phyloP scores from a whole-genome alignment of 64 coral and sea anemone genomes.

The Pocillopora damicornis region DNA sequence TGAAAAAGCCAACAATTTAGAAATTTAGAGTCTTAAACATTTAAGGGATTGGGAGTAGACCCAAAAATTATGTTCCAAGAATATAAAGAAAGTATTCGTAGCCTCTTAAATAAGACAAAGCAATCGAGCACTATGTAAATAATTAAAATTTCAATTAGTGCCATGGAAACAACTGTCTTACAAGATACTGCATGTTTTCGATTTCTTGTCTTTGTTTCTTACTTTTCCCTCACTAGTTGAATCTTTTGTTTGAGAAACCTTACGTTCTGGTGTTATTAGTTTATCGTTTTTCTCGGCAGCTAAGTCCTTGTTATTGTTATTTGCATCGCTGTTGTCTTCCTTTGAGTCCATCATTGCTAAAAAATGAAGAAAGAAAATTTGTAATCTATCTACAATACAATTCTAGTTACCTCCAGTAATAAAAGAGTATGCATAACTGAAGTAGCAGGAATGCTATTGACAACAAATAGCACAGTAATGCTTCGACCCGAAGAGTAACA shows the following conservation, averaged over 20 bases:
- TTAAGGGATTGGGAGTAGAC: too few relatives aligned
- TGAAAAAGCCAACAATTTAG: neutral
- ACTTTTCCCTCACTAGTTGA: neutral
- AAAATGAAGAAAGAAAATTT: neutral
- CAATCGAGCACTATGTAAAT: neutral
- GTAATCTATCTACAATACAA: neutral
- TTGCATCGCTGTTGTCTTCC: neutral
- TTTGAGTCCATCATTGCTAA: neutral
- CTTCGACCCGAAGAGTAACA: too few relatives aligned
- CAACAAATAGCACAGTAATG: too few relatives aligned
- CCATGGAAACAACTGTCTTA: neutral
- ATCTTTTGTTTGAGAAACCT: neutral
- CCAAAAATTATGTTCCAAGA: neutral
- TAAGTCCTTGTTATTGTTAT: neutral
- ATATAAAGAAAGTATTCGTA: neutral
- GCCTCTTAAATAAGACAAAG: neutral
- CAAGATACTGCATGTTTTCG: conserved; percentile 17
- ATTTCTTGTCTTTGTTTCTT: conserved; percentile 3
- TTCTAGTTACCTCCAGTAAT: too few relatives aligned
- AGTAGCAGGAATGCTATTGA: too few relatives aligned
- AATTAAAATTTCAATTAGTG: neutral
- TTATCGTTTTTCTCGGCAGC: neutral
- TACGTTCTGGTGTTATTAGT: neutral
- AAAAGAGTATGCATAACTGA: too few relatives aligned
- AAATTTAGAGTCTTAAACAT: neutral